A percentile compares a stretch with the other conserved stretches of the same genome.
Conservation (phyloP, 1,140 invertebrate genomes). For the Habropoda laboriosa region DNA sequence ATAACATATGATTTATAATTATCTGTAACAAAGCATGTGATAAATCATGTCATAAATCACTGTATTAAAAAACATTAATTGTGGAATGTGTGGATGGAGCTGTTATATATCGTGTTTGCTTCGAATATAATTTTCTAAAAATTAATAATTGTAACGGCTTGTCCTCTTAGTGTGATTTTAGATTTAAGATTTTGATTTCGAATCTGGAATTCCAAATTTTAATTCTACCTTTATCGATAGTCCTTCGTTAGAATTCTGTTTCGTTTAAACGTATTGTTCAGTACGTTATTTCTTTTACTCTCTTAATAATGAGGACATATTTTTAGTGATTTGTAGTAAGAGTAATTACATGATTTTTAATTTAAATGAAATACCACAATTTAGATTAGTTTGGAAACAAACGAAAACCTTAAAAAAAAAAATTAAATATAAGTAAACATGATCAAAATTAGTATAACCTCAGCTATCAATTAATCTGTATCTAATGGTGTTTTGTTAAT, state of each 20-base stretch:
- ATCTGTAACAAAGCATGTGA: background rate
- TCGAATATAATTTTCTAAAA: background rate
- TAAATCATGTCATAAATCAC: constrained; percentile 17
- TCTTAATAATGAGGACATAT: background rate
- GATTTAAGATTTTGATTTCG: background rate
- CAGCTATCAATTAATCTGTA: constrained; percentile 1
- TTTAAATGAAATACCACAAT: background rate
- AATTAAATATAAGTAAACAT: background rate
- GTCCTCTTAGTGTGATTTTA: background rate
- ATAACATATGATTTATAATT: constrained; percentile 9
- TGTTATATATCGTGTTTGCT: background rate
- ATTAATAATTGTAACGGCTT: background rate
- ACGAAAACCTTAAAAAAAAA: background rate
- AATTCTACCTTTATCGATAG: background rate
- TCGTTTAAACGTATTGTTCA: background rate
- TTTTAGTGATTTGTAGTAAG: background rate
- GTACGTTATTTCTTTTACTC: background rate
- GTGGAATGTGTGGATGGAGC: background rate
- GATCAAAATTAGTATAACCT: background rate
- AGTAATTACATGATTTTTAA: no score
- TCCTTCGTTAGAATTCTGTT: background rate
- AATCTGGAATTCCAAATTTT: background rate
- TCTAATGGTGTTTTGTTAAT: background rate
- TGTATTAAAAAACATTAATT: background rate
- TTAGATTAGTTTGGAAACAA: background rate